Base-by-base conservation (phyloP, 2,888 invertebrate species). In the Drosophila rellima region DNA sequence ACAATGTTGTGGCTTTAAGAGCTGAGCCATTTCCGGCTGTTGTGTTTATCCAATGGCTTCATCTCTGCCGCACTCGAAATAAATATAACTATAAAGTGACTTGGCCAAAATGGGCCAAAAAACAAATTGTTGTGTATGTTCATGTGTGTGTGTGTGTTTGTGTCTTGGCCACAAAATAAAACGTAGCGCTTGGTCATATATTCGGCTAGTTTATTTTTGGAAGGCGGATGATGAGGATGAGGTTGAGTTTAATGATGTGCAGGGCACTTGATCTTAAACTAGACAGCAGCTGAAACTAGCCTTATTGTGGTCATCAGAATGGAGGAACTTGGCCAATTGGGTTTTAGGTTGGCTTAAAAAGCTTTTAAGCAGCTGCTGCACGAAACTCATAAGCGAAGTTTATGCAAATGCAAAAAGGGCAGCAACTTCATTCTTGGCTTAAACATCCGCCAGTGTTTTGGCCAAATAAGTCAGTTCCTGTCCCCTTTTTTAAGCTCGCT, bases 311-410 rank as follows among this genome's bases (percentile, higher is more conserved):
- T 48, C 51, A 65, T n/a, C 42, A n/a, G 31, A 4, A 35, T 3
- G n/a, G 11, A 15, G 13, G n/a, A 78, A 63, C 62, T 78, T 78
- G 59, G 63, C 55, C 82, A 82, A 72, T 68, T 73, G 63, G 63
- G 48, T 48, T 63, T 74, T 77, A 26, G 37, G 20, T 23, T 45
- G 66, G 66, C 59, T 75, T 66, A 64, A 74, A 82, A 88, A 80
- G 88, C 83, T 83, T 83, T 83, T 76, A 84, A 83, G 83, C 88
- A 78, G 75, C 78, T 70, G 78, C 80, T 48, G 44, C 63, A 60
- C 40, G 42, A 57, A 78, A 86, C 80, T 85, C 83, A 88, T 88
- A 85, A 83, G 81, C 74, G 51, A 88, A 85, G 70, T 85, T 89
- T 89, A 85, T 85, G 85, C 87, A 85, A 85, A 87, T 87, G 70